Conservation (phyloP, 1,140 invertebrate species). For the Zaprionus vittiger region DNA sequence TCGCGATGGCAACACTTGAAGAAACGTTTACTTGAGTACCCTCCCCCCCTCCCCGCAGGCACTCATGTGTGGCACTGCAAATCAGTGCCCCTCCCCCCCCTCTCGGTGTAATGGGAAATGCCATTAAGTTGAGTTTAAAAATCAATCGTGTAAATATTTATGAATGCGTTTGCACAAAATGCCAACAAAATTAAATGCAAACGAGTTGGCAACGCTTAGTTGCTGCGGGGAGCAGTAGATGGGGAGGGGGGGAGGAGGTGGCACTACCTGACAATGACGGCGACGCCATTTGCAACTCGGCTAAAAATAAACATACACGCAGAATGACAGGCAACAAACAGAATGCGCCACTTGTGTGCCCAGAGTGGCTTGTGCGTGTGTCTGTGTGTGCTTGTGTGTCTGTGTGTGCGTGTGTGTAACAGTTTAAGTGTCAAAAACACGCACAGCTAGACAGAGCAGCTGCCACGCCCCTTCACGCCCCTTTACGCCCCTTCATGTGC, state of each 20-base stretch:
- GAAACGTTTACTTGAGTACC: neutral
- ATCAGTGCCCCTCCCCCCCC: neutral
- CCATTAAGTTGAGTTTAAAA: constrained; percentile 43
- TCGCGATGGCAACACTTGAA: neutral
- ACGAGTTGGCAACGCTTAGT: constrained; percentile 11
- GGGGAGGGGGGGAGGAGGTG: neutral
- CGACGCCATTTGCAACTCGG: constrained; percentile 67
- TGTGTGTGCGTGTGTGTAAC: neutral
- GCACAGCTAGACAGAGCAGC: constrained; percentile 16
- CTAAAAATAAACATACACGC: constrained; percentile 68
- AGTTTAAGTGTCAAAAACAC: constrained; percentile 80
- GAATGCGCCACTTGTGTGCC: constrained; percentile 50
- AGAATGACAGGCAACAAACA: constrained; percentile 71
- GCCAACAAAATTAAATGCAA: constrained; percentile 53
- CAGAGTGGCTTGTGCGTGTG: constrained; percentile 42
- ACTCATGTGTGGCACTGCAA: constrained; percentile 14
- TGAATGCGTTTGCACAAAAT: constrained; percentile 39
- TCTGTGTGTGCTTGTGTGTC: neutral
- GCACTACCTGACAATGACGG: constrained; percentile 56
- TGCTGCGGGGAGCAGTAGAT: neutral
- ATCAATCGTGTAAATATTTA: constrained; percentile 53
- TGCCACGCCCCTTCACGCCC: constrained; percentile 3
- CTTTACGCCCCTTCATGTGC: constrained; percentile 19
- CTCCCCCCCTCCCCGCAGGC: constrained; percentile 8
- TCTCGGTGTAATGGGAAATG: constrained; percentile 12